Base-by-base conservation (phyloP, 2,888 invertebrate genomes). In the Hyalella azteca region DNA sequence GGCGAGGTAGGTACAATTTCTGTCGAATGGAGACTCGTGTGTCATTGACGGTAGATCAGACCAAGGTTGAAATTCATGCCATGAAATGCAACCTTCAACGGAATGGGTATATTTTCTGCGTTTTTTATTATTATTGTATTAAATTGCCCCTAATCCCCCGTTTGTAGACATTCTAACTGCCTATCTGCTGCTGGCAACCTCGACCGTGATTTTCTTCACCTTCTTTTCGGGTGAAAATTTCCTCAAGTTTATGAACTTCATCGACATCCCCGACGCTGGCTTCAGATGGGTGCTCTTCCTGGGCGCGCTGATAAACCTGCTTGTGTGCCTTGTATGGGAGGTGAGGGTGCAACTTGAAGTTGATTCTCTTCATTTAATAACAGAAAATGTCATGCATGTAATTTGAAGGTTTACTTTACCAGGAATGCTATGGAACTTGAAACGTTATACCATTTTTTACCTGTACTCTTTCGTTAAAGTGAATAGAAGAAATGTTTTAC, bases 141-240 rank as follows among this genome's bases (percentile, higher is more conserved):
- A n/a, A n/a, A n/a, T n/a, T n/a, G n/a, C n/a, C n/a, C n/a, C 45
- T 36, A n/a, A 19, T 77, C 4, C 29, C 2, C 48, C 13, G 32
- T 59, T 76, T 41, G 4, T 80, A 85, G 85, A 90, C 85, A 90
- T 89, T 85, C 91, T 93, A 88, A 88, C 93, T 80, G 82, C 89
- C 11, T 90, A 91, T 15, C 86, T 92, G 13, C 82, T 91, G 7
- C 86, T 90, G 0, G 90, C 93, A 85, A 88, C 90, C 0, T 87
- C 88, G 3, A 90, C 91, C 81, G 60, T 77, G 73, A 41, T 79
- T 29, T 81, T 83, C 49, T 50, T 82, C 78, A 85, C 60, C 48
- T 85, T 85, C 80, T 82, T 77, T 73, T 78, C 45, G 5, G 82
- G 48, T 19, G 41, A 78, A 2, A 78, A 79, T 76, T 59, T 81